phyloP scores from a whole-genome alignment of 2,888 invertebrate species.

The Strigamia crassipes region DNA sequence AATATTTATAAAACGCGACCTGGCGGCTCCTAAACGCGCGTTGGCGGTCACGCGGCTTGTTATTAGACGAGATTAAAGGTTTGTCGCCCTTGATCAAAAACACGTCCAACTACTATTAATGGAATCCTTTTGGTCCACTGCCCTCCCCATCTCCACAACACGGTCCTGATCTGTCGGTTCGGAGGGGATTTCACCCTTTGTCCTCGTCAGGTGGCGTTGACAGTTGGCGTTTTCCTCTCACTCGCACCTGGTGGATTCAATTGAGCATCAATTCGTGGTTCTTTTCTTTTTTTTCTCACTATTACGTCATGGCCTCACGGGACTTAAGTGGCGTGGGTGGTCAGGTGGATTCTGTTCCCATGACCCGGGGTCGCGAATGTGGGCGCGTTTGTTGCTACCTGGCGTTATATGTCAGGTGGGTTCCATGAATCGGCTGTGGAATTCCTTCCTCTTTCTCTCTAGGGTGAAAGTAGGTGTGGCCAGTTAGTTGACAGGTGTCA shows the following conservation, averaged over 20 bases:
- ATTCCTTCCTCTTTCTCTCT: neutral
- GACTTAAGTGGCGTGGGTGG: slow-evolving; percentile 13
- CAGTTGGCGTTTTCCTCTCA: slow-evolving; percentile 33
- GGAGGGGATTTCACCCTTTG: neutral
- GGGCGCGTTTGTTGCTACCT: slow-evolving; percentile 30
- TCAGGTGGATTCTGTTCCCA: slow-evolving; percentile 13
- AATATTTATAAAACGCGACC: neutral
- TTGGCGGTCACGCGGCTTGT: slow-evolving; percentile 20
- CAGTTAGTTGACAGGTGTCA: neutral
- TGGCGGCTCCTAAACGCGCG: neutral
- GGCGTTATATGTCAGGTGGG: slow-evolving; percentile 34
- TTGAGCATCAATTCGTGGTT: slow-evolving; percentile 11
- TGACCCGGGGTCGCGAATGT: slow-evolving; percentile 29
- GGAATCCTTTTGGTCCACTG: slow-evolving; percentile 34
- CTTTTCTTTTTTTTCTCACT: neutral
- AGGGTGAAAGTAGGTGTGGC: slow-evolving; percentile 25
- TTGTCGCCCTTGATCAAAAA: slow-evolving; percentile 25
- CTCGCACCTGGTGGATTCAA: slow-evolving; percentile 19
- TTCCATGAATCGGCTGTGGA: slow-evolving; percentile 34
- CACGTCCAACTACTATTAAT: slow-evolving; percentile 12
- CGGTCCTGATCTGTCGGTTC: neutral
- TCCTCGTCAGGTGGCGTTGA: slow-evolving; percentile 31
- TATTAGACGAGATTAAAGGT: slow-evolving; percentile 27
- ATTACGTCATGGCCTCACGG: neutral
- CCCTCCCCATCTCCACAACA: neutral